phyloP scores from a whole-genome alignment of 2,113 vertebrate species.

The Noturus placidus region DNA sequence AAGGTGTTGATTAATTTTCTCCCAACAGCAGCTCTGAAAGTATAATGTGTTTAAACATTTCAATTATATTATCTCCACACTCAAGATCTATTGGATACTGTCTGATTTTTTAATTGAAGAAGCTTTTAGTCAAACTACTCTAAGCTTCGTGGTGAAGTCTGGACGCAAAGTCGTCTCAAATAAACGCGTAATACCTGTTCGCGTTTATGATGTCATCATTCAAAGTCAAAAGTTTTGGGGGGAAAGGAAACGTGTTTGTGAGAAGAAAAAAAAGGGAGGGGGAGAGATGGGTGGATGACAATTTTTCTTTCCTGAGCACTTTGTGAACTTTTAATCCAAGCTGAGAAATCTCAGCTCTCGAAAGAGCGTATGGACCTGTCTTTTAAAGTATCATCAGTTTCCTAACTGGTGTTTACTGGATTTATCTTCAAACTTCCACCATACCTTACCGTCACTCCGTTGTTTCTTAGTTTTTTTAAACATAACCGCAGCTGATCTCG shows the following conservation, averaged over 20 bases:
- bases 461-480: background rate
- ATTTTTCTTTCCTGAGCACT: background rate
- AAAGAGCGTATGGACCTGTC: too few species aligned
- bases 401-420: background rate
- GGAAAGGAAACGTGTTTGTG: background rate
- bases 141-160: background rate
- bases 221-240: background rate
- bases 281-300: background rate
- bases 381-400: background rate
- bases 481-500: background rate
- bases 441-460: too few species aligned
- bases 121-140: background rate
- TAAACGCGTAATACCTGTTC: background rate
- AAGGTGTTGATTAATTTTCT: slow-evolving; percentile 15
- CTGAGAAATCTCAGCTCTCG: slow-evolving; percentile 23
- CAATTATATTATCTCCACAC: slow-evolving; percentile 9
- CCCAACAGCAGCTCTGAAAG: background rate
- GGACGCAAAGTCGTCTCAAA: background rate
- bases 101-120: slow-evolving; percentile 30
- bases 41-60: slow-evolving; percentile 18
- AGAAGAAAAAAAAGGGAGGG: too few species aligned
- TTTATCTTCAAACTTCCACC: background rate
- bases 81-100: background rate
- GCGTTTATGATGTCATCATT: background rate
- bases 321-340: slow-evolving; percentile 29